Percentiles rank a stretch among this genome's conserved stretches.
phyloP scores from a whole-genome alignment of 2,797 vertebrate genomes.

The Graptemys geographica region DNA sequence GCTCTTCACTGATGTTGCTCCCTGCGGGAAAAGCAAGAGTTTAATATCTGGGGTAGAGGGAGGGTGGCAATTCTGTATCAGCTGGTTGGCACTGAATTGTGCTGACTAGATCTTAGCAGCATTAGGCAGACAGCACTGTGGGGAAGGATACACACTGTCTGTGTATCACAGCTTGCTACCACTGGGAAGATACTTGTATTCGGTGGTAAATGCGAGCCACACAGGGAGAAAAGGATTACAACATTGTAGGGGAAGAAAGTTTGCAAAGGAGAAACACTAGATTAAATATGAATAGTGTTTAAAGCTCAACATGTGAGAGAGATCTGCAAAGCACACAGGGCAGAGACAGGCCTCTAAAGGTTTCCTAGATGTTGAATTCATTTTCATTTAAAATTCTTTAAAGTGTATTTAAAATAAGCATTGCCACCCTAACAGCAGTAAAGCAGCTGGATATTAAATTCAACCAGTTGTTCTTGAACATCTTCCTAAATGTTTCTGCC shows the following conservation, averaged over 20 bases:
- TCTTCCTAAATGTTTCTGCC: conserved; percentile 58
- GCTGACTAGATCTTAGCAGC: conserved; percentile 54
- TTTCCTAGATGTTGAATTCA: conserved; percentile 50
- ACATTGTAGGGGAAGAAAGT: conserved; percentile 18
- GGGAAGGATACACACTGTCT: conserved; percentile 11
- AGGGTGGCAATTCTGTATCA: background rate
- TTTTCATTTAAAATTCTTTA: conserved; percentile 72
- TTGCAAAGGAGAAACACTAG: conserved; percentile 6
- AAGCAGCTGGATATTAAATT: conserved; percentile 73
- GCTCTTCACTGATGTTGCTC: background rate
- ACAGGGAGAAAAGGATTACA: conserved; percentile 23
- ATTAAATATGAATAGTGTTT: conserved; percentile 63
- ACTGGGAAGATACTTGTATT: background rate
- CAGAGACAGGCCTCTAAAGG: conserved; percentile 21
- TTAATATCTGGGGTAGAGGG: background rate
- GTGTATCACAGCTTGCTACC: conserved; percentile 28
- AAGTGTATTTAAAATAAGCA: conserved; percentile 64
- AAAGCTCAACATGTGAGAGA: conserved; percentile 47
- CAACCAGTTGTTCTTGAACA: conserved; percentile 59
- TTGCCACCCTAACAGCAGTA: conserved; percentile 57
- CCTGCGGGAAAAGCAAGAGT: background rate
- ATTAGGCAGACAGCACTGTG: background rate
- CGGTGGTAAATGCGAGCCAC: conserved; percentile 31
- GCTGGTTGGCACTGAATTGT: conserved; percentile 21
- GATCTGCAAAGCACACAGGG: conserved; percentile 30